These are phyloP conservation scores for Leptura quadrifasciata DNA, from an alignment of 2,888 invertebrate genomes.

Conservation along the genomic window DNA sequence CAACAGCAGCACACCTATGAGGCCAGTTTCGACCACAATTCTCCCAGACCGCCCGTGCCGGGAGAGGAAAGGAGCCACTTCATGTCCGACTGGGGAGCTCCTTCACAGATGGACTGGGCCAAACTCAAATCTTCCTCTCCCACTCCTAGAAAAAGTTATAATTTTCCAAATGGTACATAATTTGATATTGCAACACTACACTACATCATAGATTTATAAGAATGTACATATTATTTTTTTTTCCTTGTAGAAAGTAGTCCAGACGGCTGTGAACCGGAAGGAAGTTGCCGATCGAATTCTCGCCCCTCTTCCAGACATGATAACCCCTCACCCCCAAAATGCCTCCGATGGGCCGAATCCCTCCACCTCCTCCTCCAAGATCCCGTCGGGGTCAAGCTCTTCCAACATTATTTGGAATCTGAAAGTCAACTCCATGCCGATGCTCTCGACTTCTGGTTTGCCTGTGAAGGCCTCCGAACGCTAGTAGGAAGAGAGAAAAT, in stretches of 20 bases:
- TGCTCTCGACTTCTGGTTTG: constrained; percentile 94
- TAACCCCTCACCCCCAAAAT: constrained; percentile 78
- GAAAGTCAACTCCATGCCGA: constrained; percentile 87
- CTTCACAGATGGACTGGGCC: constrained; percentile 61
- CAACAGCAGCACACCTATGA: constrained; percentile 65
- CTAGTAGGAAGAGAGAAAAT: constrained; percentile 84
- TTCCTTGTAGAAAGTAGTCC: constrained; percentile 59
- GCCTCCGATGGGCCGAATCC: constrained; percentile 92
- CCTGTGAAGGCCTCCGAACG: constrained; percentile 90
- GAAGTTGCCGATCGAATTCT: constrained; percentile 73
- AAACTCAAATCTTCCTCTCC: constrained; percentile 66
- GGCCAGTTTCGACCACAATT: constrained; percentile 76
- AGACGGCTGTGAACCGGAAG: constrained; percentile 70
- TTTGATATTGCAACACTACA: too few relatives aligned
- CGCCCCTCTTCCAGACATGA: constrained; percentile 71
- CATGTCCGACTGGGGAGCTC: constrained; percentile 67
- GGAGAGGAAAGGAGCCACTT: constrained; percentile 80
- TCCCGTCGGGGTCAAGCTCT: constrained; percentile 91
- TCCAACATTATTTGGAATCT: constrained; percentile 87
- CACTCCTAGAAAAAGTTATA: constrained; percentile 60
- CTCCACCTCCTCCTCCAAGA: constrained; percentile 91
- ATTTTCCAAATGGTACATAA: constrained; percentile 60
- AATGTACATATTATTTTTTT: too few relatives aligned
- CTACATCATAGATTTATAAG: too few relatives aligned
- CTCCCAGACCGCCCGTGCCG: constrained; percentile 90